Evolutionary conservation across 2,113 vertebrate species (phyloP), one percentile per base, ranked within the genome.

Genomic region (Genyomyrus donnyi): DNA sequence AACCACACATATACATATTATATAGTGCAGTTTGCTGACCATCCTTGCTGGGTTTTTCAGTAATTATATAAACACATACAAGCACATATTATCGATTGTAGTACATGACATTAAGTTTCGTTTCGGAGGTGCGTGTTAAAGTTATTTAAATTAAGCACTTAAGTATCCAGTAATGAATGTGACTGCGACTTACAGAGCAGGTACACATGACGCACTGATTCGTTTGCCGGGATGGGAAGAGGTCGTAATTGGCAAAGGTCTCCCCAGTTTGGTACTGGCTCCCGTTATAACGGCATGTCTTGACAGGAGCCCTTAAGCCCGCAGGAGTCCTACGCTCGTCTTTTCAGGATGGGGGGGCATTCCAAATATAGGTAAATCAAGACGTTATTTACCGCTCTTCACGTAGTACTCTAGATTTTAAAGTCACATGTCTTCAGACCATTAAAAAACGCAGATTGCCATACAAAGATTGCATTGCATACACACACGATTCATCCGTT

Each of bases 191-290:
- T 95, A 99, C 98, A 0, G 97, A 97, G 91, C 98, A 99, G 90
- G 97, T 97, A 95, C 98, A 99, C 96, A 98, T 96, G 84, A 96
- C 97, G 92, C 98, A 99, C 94, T 99, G 98, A 93, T 97, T 97
- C 42, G 95, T 95, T 91, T 96, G 97, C 89, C 94, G 95, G 90
- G 96, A 95, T 0, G 98, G 97, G 91, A 99, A 97, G 35, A 98
- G 96, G 91, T 98, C 96, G 0, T 92, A 96, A 87, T 94, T 96
- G 58, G 95, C 97, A 95, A 99, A 99, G 92, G 95, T 96, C 93
- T 98, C 97, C 5, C 98, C 98, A 0, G 97, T 96, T 92, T 97
- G 97, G 93, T 97, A 99, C 8, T 94, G 90, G 0, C 94, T 98
- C 83, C 98, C 98, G 0, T 99, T 98, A 93, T 98, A 94, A 88